Percentiles rank a stretch among this genome's conserved stretches.
Conservation (phyloP, 2,888 invertebrate species). For the Dasysyrphus tricinctus region DNA sequence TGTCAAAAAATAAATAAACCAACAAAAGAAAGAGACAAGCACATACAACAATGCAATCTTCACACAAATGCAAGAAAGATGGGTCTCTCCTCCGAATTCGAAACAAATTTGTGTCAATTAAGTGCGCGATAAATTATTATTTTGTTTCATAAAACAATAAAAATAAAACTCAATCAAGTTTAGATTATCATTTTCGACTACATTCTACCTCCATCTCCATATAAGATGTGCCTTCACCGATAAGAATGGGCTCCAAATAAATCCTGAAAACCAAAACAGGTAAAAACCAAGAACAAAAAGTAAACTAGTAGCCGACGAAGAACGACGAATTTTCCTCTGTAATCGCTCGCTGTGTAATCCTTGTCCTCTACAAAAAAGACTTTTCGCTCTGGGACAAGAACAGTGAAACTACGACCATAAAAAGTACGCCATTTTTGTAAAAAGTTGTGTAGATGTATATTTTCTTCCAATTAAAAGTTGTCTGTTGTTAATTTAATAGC, state of each 20-base stretch:
- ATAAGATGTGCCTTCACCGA: constrained; percentile 57
- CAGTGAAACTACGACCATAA: constrained; percentile 36
- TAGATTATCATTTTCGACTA: constrained; percentile 31
- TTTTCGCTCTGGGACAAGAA: constrained; percentile 66
- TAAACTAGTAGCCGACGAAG: neutral
- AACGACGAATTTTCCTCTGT: neutral
- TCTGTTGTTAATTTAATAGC: neutral
- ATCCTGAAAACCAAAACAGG: constrained; percentile 52
- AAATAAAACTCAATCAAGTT: constrained; percentile 16
- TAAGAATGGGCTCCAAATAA: constrained; percentile 53
- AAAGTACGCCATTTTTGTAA: constrained; percentile 69
- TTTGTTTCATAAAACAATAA: constrained; percentile 68
- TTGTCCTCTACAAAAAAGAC: constrained; percentile 50
- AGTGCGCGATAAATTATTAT: constrained; percentile 66
- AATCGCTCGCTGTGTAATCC: constrained; percentile 40
- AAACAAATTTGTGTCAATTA: constrained; percentile 72
- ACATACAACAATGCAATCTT: constrained; percentile 3
- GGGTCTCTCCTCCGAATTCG: constrained; percentile 26
- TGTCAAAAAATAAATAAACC: constrained; percentile 32
- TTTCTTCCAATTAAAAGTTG: constrained; percentile 34
- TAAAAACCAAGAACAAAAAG: constrained; percentile 29
- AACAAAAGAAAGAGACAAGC: constrained; percentile 51
- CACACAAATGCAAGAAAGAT: constrained; percentile 44
- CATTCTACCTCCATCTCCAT: constrained; percentile 31
- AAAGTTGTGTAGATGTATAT: constrained; percentile 40